Evolutionary conservation across 2,113 vertebrate species (phyloP).

Genomic region (Pholis gunnellus): DNA sequence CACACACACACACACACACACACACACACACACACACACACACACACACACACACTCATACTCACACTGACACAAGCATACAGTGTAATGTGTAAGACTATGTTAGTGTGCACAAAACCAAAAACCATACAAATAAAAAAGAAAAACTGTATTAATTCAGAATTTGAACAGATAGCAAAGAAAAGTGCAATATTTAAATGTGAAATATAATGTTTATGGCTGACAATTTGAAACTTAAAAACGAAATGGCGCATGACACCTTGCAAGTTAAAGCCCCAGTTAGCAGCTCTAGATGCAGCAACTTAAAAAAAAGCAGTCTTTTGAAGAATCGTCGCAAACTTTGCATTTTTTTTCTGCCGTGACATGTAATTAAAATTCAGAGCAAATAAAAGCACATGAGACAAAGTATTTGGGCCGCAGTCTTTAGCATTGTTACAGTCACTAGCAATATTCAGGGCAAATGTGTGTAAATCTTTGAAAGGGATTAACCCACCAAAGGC

Average conservation of each 20-base stretch:
- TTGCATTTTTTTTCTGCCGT: too few species aligned
- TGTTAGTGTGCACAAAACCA: background rate
- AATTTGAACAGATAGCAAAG: background rate
- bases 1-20: background rate
- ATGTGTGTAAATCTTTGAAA: constrained; percentile 2
- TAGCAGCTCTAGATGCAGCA: background rate
- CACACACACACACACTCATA: background rate
- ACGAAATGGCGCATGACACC: too few species aligned
- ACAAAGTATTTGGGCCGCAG: background rate
- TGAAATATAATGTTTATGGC: background rate
- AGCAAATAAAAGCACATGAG: background rate
- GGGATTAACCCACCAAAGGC: background rate
- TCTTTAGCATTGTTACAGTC: background rate
- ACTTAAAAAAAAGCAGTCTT: too few species aligned
- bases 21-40: background rate
- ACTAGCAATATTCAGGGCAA: background rate
- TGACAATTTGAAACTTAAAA: background rate
- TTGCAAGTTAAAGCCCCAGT: background rate
- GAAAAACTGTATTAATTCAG: background rate
- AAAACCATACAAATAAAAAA: background rate
- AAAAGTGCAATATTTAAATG: background rate
- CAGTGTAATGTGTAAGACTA: background rate
- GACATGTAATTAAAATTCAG: background rate
- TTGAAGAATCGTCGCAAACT: too few species aligned
- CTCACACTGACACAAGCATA: background rate